These are phyloP conservation scores for Melieria crassipennis DNA, from an alignment of 2,888 invertebrate species.

Conservation along the genomic window DNA sequence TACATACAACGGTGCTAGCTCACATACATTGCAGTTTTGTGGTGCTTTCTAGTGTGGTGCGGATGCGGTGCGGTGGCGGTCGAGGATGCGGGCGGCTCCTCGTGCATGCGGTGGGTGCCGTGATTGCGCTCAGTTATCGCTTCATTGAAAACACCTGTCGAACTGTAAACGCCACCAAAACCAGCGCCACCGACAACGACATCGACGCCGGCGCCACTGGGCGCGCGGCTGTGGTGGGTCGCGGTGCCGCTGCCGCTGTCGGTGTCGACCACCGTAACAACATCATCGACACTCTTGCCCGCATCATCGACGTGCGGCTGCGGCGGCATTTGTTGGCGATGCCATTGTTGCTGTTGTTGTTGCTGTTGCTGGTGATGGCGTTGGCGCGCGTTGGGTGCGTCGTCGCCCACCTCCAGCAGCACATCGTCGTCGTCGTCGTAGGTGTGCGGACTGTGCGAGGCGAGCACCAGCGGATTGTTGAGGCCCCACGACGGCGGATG, in stretches of 20 bases:
- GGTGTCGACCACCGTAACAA: conserved; percentile 54
- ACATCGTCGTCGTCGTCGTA: conserved; percentile 62
- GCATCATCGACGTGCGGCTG: conserved; percentile 38
- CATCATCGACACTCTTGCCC: conserved; percentile 53
- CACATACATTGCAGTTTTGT: conserved; percentile 52
- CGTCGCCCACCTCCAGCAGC: conserved; percentile 54
- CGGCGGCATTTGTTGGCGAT: conserved; percentile 35
- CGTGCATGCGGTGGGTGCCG: conserved; percentile 18
- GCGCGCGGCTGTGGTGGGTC: conserved; percentile 41
- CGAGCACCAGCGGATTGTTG: conserved; percentile 64
- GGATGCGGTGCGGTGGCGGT: conserved; percentile 39
- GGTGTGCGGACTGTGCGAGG: conserved; percentile 66
- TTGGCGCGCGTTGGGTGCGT: conserved; percentile 38
- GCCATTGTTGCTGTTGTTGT: conserved; percentile 37
- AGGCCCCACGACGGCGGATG: conserved; percentile 68
- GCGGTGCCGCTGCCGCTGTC: conserved; percentile 37
- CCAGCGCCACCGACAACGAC: conserved; percentile 16
- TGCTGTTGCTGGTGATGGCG: conserved; percentile 38
- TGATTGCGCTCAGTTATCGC: conserved; percentile 18
- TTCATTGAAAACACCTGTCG: conserved; percentile 22
- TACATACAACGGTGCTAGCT: conserved; percentile 30
- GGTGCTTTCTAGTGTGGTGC: conserved; percentile 48
- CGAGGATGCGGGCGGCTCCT: conserved; percentile 28
- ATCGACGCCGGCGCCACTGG: not conserved
- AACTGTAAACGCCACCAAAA: conserved; percentile 16